Evolutionary conservation across 2,888 invertebrate species (phyloP).

Genomic region (Elmis aenea): DNA sequence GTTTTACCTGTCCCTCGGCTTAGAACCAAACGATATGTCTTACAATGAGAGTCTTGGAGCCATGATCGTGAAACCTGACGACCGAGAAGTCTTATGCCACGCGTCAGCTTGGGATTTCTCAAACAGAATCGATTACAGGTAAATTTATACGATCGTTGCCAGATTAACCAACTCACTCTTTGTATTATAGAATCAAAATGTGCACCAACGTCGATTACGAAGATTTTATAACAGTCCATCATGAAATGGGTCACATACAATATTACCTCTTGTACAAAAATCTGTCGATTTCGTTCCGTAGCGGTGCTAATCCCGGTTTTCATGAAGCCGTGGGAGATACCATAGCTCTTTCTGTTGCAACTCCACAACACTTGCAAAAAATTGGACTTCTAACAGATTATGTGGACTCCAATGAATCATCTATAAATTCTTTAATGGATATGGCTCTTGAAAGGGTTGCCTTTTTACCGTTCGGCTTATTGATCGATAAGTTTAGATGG

Average conservation of each 20-base stretch:
- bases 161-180: no score
- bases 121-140: slow-evolving; percentile 62
- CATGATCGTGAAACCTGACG: slow-evolving; percentile 54
- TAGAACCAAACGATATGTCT: slow-evolving; percentile 55
- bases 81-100: slow-evolving; percentile 57
- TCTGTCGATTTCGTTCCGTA: slow-evolving; percentile 49
- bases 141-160: no score
- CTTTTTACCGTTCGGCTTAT: slow-evolving; percentile 52
- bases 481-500: slow-evolving; percentile 57
- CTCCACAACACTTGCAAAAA: slow-evolving; percentile 49
- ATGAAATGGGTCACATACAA: slow-evolving; percentile 67
- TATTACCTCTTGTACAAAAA: slow-evolving; percentile 58
- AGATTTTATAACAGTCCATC: slow-evolving; percentile 63
- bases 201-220: slow-evolving; percentile 54
- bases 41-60: slow-evolving; percentile 51
- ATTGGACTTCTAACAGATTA: slow-evolving; percentile 45
- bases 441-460: slow-evolving; percentile 49
- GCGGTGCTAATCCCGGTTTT: slow-evolving; percentile 56
- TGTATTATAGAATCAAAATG: no score
- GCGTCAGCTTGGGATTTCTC: slow-evolving; percentile 68
- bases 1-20: slow-evolving; percentile 56
- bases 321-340: slow-evolving; percentile 62
- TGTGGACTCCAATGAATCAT: slow-evolving; percentile 39
- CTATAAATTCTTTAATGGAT: slow-evolving; percentile 47
- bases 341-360: slow-evolving; percentile 54